phyloP scores from a whole-genome alignment of 2,888 invertebrate genomes.

The Platycheirus rosarum region DNA sequence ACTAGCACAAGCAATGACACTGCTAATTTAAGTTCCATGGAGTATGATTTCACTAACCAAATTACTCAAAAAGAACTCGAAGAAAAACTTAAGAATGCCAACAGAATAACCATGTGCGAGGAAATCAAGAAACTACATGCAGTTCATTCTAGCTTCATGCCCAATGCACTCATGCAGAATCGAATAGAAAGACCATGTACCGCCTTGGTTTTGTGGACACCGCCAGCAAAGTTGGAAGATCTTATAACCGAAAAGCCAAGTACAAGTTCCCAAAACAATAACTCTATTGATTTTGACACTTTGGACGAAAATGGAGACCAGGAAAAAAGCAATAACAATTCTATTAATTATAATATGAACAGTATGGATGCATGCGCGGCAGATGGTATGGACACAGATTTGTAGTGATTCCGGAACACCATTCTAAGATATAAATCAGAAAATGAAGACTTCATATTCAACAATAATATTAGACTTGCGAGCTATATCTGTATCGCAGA shows the following conservation, averaged over 20 bases:
- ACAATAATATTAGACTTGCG: no score
- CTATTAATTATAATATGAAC: slow-evolving; percentile 37
- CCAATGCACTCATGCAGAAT: slow-evolving; percentile 85
- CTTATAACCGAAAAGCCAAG: slow-evolving; percentile 31
- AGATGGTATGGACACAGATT: slow-evolving; percentile 69
- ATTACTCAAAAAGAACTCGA: slow-evolving; percentile 81
- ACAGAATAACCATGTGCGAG: slow-evolving; percentile 86
- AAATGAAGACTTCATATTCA: no score
- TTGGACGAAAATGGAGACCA: slow-evolving; percentile 5
- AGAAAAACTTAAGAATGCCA: slow-evolving; percentile 83
- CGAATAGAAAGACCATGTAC: slow-evolving; percentile 89
- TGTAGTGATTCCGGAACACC: no score
- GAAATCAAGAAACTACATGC: slow-evolving; percentile 85
- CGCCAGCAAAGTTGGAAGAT: slow-evolving; percentile 84
- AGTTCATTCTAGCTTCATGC: slow-evolving; percentile 86
- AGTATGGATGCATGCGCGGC: slow-evolving; percentile 7
- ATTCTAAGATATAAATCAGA: no score
- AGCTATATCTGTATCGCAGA: no score
- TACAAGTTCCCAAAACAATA: not conserved
- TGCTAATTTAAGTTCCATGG: slow-evolving; percentile 73
- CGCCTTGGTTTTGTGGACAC: slow-evolving; percentile 92
- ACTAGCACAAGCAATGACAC: slow-evolving; percentile 61
- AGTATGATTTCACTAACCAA: slow-evolving; percentile 62
- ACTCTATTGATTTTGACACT: slow-evolving; percentile 41
- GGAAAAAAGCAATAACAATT: slow-evolving; percentile 47